These are phyloP conservation scores for Melanotaenia trifasciata DNA, from an alignment of 2,797 vertebrate genomes.

Conservation along the genomic window DNA sequence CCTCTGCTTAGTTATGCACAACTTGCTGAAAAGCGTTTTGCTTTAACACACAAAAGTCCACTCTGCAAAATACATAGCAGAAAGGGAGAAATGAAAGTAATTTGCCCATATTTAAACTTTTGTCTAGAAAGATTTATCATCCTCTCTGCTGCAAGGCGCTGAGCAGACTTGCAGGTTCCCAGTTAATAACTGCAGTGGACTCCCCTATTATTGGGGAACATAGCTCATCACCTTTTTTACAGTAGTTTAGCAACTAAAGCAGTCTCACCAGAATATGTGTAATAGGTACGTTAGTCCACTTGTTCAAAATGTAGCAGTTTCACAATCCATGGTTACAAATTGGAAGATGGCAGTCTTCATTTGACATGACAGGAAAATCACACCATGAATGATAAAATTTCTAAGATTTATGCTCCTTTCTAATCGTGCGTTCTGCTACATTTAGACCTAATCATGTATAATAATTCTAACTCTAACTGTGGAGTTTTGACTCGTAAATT, in stretches of 20 bases:
- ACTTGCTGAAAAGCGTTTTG: not conserved
- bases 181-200: slow-evolving; percentile 60
- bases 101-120: slow-evolving; percentile 39
- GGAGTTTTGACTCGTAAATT: not conserved
- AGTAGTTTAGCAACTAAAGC: slow-evolving; percentile 16
- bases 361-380: not conserved
- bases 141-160: slow-evolving; percentile 25
- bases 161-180: slow-evolving; percentile 42
- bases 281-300: not conserved
- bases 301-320: not conserved
- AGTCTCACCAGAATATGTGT: not conserved
- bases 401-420: not conserved
- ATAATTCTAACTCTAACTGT: not conserved
- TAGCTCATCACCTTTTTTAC: slow-evolving; percentile 38
- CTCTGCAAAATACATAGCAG: slow-evolving; percentile 10
- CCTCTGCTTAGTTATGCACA: slow-evolving; percentile 5
- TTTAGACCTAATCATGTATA: not conserved
- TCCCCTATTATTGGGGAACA: slow-evolving; percentile 27
- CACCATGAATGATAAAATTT: not conserved
- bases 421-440: not conserved
- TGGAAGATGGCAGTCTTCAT: not conserved
- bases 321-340: not conserved
- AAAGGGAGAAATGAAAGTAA: slow-evolving; percentile 31
- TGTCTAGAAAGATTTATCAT: slow-evolving; percentile 49
- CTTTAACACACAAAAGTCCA: not conserved